phyloP scores from a whole-genome alignment of 2,888 invertebrate species.

The Theodoxus fluviatilis region DNA sequence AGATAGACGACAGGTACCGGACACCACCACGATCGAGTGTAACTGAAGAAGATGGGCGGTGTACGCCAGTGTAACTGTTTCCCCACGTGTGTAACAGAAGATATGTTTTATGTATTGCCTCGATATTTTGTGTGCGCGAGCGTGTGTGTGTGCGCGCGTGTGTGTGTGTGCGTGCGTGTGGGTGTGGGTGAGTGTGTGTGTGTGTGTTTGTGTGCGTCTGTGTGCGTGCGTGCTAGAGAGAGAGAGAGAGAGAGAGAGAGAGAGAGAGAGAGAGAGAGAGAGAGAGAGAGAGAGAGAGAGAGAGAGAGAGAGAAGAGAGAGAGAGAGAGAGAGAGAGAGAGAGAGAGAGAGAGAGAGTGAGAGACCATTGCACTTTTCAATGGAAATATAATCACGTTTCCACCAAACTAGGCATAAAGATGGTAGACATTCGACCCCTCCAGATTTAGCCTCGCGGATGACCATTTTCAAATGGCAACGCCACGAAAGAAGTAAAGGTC shows the following conservation, averaged over 20 bases:
- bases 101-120: neutral
- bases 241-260: constrained; percentile 4
- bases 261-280: neutral
- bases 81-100: too few species aligned
- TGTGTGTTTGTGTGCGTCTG: neutral
- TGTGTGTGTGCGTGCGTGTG: constrained; percentile 10
- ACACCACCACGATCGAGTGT: too few species aligned
- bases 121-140: neutral
- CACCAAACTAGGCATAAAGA: too few species aligned
- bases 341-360: neutral
- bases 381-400: too few species aligned
- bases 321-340: neutral
- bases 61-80: too few species aligned
- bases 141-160: constrained; percentile 5
- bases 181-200: neutral
- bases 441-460: too few species aligned
- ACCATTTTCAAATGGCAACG: too few species aligned
- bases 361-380: too few species aligned
- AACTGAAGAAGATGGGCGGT: too few species aligned
- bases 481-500: too few species aligned
- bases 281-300: neutral
- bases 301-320: neutral
- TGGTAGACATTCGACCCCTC: too few species aligned
- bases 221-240: constrained; percentile 1
- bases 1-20: too few species aligned